Conservation (phyloP, 2,113 vertebrate genomes). For the Calidris pygmaea region DNA sequence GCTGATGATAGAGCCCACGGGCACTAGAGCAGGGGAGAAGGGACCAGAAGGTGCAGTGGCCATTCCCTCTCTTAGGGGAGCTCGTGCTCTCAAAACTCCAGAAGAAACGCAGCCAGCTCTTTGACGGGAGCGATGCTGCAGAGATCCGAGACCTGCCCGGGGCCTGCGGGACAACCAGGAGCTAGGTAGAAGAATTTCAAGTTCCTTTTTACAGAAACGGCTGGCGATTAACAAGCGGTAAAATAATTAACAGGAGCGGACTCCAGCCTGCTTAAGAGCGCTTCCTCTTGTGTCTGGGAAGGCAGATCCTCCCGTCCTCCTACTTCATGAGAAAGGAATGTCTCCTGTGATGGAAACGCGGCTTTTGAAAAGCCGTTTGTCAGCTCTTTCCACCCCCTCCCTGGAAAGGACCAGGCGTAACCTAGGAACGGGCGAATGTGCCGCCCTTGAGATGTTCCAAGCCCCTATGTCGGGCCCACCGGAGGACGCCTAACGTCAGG, state of each 20-base stretch:
- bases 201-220: neutral
- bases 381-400: neutral
- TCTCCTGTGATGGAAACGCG: conserved; percentile 20
- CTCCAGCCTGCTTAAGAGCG: neutral
- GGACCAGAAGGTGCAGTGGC: neutral
- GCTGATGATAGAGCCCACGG: neutral
- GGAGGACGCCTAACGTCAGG: neutral
- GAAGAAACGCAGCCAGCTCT: neutral
- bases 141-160: neutral
- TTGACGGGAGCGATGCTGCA: neutral
- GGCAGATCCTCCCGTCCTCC: neutral
- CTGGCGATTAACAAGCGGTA: neutral
- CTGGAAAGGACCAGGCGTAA: neutral
- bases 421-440: neutral
- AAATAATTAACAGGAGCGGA: conserved; percentile 17
- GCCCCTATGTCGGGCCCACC: neutral
- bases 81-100: neutral
- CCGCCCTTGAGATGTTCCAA: neutral
- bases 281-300: conserved; percentile 39
- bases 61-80: neutral
- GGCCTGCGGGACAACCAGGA: neutral
- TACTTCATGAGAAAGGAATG: conserved; percentile 50
- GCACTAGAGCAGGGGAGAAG: rapidly evolving
- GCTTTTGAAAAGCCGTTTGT: neutral
- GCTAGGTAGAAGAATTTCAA: neutral